phyloP scores from a whole-genome alignment of 2,797 vertebrate species.

The Argentina silus region DNA sequence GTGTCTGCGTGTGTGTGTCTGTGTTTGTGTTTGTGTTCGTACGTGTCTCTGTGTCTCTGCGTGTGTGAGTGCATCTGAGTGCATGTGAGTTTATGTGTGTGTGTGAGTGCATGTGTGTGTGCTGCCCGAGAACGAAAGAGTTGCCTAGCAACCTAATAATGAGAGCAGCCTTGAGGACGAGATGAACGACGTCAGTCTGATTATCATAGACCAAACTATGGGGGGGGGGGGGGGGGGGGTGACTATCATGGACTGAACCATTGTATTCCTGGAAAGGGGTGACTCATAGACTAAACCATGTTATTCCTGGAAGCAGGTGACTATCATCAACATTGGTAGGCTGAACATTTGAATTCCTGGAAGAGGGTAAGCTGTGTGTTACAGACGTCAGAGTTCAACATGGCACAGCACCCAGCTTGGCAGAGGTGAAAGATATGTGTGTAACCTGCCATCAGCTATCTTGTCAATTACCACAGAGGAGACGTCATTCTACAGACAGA shows the following conservation, averaged over 20 bases:
- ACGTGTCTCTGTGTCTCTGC: slow-evolving; percentile 21
- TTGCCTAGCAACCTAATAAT: slow-evolving; percentile 71
- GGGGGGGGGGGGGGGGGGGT: too few relatives aligned
- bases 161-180: slow-evolving; percentile 58
- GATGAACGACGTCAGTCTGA: slow-evolving; percentile 54
- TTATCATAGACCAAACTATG: slow-evolving; percentile 39
- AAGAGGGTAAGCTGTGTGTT: slow-evolving; percentile 25
- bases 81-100: background rate
- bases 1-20: background rate
- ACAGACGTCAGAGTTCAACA: background rate
- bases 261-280: background rate
- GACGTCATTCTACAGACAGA: background rate
- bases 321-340: too few relatives aligned
- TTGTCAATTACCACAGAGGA: background rate
- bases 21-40: slow-evolving; percentile 27
- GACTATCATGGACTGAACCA: too few relatives aligned
- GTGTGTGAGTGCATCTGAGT: slow-evolving; percentile 21
- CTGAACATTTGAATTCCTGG: too few relatives aligned
- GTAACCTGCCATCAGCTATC: background rate
- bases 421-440: background rate
- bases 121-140: slow-evolving; percentile 61
- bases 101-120: slow-evolving; percentile 12
- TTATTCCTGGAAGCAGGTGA: too few relatives aligned
- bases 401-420: background rate
- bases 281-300: slow-evolving; percentile 28